Evolutionary conservation across 2,888 invertebrate species (phyloP), one percentile per base, ranked within the genome.

Genomic region (Leptinotarsa rubiginosa): DNA sequence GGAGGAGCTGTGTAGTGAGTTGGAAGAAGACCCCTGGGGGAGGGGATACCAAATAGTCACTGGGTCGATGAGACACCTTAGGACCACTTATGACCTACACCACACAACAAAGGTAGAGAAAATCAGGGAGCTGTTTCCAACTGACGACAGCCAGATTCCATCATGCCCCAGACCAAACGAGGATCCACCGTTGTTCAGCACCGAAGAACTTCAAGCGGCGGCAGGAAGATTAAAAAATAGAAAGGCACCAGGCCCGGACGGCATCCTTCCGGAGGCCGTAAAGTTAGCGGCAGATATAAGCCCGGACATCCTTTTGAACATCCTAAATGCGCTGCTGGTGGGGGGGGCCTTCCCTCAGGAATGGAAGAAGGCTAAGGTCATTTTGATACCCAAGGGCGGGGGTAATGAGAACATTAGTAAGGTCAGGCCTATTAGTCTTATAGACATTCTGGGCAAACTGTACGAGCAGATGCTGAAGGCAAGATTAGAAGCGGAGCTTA

Each of bases 51-150:
- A 65, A 41, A 56, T 73, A 18, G 69, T 56, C 1, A 69, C 49
- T 1, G 54, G 54, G 3, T n/a, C 16, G 0, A 52, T 72, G 41
- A 72, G 22, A 41, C 3, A 66, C 1, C 10, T 67, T 4, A 49
- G 25, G 16, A 65, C 47, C 12, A 69, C 73, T 0, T 69, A 73
- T 41, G 65, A 41, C 0, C 50, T 73, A 1, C n/a, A n/a, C n/a
- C n/a, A n/a, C n/a, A n/a, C n/a, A n/a, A n/a, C n/a, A n/a, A n/a
- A n/a, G n/a, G n/a, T 16, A 62, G 22, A 69, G 2, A 54, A 12
- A 4, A 50, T 59, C 13, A 70, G 18, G n/a, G 73, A 64, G 15
- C 73, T 73, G 4, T 73, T 73, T 16, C 73, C 73, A 25, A 20
- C 13, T 4, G 52, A 49, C 18, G n/a, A 67, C 7, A 18, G 13